Percentiles rank a stretch among this genome's conserved stretches.
Evolutionary conservation across 2,888 invertebrate species (phyloP).

Genomic region (Diplolepis rosae): DNA sequence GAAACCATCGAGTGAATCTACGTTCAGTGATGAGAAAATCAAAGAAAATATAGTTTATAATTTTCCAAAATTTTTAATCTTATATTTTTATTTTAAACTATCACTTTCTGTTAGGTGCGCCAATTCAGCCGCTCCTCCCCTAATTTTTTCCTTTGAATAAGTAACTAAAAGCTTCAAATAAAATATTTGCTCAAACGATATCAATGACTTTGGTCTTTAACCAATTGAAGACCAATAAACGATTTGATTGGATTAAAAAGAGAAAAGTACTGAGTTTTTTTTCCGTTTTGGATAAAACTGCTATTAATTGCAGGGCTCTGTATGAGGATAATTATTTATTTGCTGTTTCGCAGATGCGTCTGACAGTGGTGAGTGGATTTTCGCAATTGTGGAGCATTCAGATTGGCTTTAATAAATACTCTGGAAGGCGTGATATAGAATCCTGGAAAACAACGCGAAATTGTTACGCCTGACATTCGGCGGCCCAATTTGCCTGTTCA

Average conservation of each 20-base stretch:
- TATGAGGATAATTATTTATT: constrained; percentile 15
- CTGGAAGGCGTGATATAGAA: not conserved
- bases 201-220: too few relatives aligned
- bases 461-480: constrained; percentile 34
- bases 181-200: too few relatives aligned
- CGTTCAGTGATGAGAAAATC: too few relatives aligned
- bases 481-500: constrained; percentile 44
- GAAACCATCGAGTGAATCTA: too few relatives aligned
- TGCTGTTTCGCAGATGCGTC: not conserved
- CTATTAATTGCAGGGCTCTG: not conserved
- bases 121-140: too few relatives aligned
- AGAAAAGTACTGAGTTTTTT: not conserved
- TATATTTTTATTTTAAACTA: too few relatives aligned
- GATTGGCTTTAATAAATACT: constrained; percentile 17
- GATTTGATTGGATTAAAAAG: not conserved
- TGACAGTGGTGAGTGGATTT: constrained; percentile 1
- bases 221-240: too few relatives aligned
- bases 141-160: too few relatives aligned
- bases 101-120: too few relatives aligned
- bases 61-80: too few relatives aligned
- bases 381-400: constrained; percentile 7
- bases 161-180: too few relatives aligned
- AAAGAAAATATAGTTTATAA: too few relatives aligned
- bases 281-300: not conserved
- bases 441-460: not conserved